Evolutionary conservation across 2,888 invertebrate species (phyloP), one percentile per base, ranked within the genome.

Genomic region (Drosophila rellima): DNA sequence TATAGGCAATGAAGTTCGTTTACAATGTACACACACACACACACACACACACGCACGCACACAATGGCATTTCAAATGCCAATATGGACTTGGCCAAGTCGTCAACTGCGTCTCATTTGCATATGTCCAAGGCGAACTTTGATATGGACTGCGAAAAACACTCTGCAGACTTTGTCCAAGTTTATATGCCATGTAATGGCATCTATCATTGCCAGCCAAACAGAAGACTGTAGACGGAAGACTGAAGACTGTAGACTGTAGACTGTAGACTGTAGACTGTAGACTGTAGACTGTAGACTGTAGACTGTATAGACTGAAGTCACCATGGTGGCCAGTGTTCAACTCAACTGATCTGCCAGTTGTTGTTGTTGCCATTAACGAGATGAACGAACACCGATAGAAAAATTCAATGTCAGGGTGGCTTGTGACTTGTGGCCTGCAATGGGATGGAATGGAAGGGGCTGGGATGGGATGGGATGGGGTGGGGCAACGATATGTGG

Each of bases 341-440:
- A 11, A 56, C 35, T 35, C 8, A 63, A 50, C 39, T 31, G 51
- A 50, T 33, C 64, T 60, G 60, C 42, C 61, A 56, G 63, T 11
- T 52, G 39, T 11, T 48, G 48, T 33, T 57, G 33, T 59, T 60
- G 70, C 63, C 65, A 73, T 70, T 70, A 76, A 73, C 70, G 74
- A 80, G 80, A 74, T 77, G 64, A 77, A 64, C 64, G 77, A 54
- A 56, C 63, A 64, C 8, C 63, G 77, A 77, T 71, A 68, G 74
- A 68, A 59, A 56, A 76, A 70, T 71, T 62, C 74, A 78, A 77
- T 77, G 71, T 78, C 78, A 71, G 50, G 62, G 67, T 42, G 42
- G 31, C 31, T 33, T 52, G 18, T 31, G 48, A 4, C 13, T 17
- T 44, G 10, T 18, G 31, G 54, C 10, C 3, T 39, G 29, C n/a